Evolutionary conservation across 2,888 invertebrate genomes (phyloP).

Genomic region (Ennomos fuscantarius): DNA sequence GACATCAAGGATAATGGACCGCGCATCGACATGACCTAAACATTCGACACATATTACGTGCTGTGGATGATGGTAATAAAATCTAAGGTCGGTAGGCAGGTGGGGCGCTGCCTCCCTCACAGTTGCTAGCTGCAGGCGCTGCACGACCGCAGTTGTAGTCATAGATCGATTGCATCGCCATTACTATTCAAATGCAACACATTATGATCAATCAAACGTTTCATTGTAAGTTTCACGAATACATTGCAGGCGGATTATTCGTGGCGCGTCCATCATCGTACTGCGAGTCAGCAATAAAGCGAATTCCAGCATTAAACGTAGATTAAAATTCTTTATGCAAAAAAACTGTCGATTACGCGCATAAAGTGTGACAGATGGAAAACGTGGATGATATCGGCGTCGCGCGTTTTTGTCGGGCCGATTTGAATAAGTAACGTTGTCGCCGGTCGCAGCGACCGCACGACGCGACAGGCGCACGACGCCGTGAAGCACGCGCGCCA

Average conservation of each 20-base stretch:
- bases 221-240: conserved; percentile 35
- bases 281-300: conserved; percentile 11
- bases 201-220: conserved; percentile 19
- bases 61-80: too few species aligned
- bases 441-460: conserved; percentile 8
- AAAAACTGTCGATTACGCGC: conserved; percentile 24
- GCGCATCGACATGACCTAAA: too few species aligned
- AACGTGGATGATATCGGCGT: conserved; percentile 27
- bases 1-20: too few species aligned
- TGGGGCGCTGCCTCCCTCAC: too few species aligned
- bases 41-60: too few species aligned
- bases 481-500: conserved; percentile 72
- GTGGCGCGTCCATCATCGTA: conserved; percentile 9
- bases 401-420: conserved; percentile 23
- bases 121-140: too few species aligned
- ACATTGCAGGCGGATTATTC: conserved; percentile 25
- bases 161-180: conserved; percentile 6
- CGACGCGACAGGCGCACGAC: conserved; percentile 11
- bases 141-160: not conserved
- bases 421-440: conserved; percentile 27
- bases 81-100: too few species aligned
- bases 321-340: conserved; percentile 20
- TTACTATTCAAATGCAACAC: conserved; percentile 23
- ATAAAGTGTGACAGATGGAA: conserved; percentile 29
- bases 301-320: conserved; percentile 27